Evolutionary conservation across 2,888 invertebrate species (phyloP).

Genomic region (Amiota minor): DNA sequence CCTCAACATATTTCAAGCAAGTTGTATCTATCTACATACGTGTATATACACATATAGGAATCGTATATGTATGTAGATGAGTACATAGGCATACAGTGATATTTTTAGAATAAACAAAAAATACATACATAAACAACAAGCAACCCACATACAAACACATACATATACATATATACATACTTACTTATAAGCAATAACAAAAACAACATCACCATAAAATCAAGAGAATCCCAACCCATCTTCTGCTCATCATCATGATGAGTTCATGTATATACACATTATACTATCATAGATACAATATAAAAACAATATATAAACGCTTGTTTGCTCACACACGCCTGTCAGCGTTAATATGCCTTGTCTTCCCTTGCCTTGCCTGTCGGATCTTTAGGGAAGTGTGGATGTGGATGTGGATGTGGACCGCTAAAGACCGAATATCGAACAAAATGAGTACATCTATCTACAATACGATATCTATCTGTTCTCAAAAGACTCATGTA

Average conservation of each 20-base stretch:
- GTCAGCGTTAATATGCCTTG: conserved; percentile 1
- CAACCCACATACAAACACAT: conserved; percentile 26
- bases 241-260: conserved; percentile 31
- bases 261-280: conserved; percentile 4
- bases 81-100: conserved; percentile 58
- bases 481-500: conserved; percentile 15
- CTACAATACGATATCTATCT: background rate
- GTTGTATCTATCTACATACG: background rate
- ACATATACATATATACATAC: conserved; percentile 24
- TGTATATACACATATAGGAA: conserved; percentile 9
- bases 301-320: background rate
- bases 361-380: background rate
- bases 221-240: conserved; percentile 36
- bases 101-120: conserved; percentile 69
- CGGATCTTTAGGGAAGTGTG: too few species aligned
- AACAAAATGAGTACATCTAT: background rate
- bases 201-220: conserved; percentile 12
- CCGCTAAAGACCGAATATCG: too few species aligned
- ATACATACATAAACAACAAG: conserved; percentile 46
- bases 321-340: conserved; percentile 1
- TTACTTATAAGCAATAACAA: background rate
- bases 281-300: background rate
- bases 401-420: too few species aligned
- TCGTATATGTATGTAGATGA: conserved; percentile 36
- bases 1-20: conserved; percentile 36